Base-by-base conservation (phyloP, 2,797 vertebrate genomes). In the Steatocranus sp. region DNA sequence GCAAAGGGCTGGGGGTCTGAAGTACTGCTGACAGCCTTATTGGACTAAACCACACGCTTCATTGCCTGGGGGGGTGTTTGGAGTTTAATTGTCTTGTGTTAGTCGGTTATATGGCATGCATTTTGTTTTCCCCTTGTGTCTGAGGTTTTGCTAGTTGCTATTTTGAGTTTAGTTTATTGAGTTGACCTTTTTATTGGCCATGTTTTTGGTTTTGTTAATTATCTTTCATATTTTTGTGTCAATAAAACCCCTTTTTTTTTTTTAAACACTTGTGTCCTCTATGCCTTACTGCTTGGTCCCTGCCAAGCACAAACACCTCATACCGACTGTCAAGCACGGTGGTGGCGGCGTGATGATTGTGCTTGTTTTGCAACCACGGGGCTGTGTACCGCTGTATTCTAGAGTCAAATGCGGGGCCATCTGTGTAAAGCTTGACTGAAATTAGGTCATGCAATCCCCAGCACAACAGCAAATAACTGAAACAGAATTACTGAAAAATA, bases 241-340 rank as follows among this genome's bases (percentile, higher is more conserved):
- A 56, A 56, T 32, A 18, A 32, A 18, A 0, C 15, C 18, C 2
- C 14, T 2, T 0, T 17, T 17, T 14, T 25, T 54, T 9, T 0
- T 1, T 30, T 30, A 32, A 2, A 58, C 15, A 18, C 54, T 10
- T 56, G 27, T 56, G 27, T 32, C 27, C 54, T 56, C 1, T 32
- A 32, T 32, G 8, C 3, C 27, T 56, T 18, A 56, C 27, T 56
- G 27, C 27, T 32, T 32, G 54, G 54, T 56, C 54, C 27, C 54
- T 11, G n/a, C 38, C 11, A 8, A 14, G n/a, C 61, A 66, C 58
- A 38, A 36, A 63, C 34, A 23, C 11, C n/a, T 63, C 34, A 38
- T 63, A 4, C n/a, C 34, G 14, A 14, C 34, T 14, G 58, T 38
- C 34, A 63, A 38, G n/a, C 34, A 63, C 3, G 4, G 34, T 5